Conservation (phyloP, 2,113 vertebrate genomes). For the Vicugna pacos region DNA sequence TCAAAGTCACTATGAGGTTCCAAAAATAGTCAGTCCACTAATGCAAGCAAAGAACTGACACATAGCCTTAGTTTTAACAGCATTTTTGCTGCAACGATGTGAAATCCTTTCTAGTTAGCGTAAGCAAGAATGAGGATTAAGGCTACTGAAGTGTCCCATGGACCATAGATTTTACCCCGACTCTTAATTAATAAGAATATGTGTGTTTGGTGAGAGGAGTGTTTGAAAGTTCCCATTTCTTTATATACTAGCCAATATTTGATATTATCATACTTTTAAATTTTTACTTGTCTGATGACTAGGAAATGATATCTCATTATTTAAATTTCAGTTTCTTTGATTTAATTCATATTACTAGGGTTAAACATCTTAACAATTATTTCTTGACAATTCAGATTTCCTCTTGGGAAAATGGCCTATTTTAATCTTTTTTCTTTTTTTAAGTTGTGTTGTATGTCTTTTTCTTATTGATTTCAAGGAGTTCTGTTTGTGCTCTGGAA, state of each 20-base stretch:
- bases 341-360: constrained; percentile 9
- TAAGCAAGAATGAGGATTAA: not conserved
- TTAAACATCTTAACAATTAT: not conserved
- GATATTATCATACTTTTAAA: not conserved
- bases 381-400: not conserved
- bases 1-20: not conserved
- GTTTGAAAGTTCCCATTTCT: not conserved
- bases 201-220: not conserved
- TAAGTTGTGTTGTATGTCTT: not conserved
- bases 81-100: not conserved
- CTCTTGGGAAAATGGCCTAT: not conserved
- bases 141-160: not conserved
- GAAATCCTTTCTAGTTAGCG: not conserved
- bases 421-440: not conserved
- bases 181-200: not conserved
- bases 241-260: not conserved
- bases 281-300: not conserved
- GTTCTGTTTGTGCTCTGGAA: not conserved
- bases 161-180: not conserved
- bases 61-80: not conserved
- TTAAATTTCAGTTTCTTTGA: not conserved
- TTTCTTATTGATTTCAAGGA: not conserved
- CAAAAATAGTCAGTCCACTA: not conserved
- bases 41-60: not conserved
- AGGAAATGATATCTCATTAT: not conserved